Evolutionary conservation across 2,113 vertebrate genomes (phyloP), one percentile per base, ranked within the genome.

Genomic region (Channa argus): DNA sequence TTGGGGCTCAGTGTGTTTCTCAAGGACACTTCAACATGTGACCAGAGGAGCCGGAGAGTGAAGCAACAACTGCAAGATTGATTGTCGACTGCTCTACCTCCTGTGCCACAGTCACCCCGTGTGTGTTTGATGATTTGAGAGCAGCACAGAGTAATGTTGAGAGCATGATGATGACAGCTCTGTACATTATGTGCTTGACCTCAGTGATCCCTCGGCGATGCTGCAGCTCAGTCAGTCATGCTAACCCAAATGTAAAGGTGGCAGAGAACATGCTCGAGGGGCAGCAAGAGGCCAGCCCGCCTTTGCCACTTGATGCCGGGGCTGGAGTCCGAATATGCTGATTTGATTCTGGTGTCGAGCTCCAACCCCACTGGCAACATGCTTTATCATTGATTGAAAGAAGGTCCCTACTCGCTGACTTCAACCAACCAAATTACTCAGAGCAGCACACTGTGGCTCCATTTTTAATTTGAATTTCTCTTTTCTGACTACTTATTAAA

Each of bases 101-200:
- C 24, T 24, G 24, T 1, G 24, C 24, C 24, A 24, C 24, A 24
- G 24, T 24, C 24, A 24, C 24, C 24, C 24, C 24, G 24, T 56
- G 41, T 41, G 14, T 50, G 39, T 15, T 74, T 74, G 55, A 46
- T 71, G 92, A 93, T 86, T 95, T 96, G 97, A 98, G 97, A 96
- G 97, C 96, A 96, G 86, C 96, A 96, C 95, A 95, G 95, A 94
- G 95, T 96, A 95, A 95, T 94, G 86, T 94, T 71, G 83, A 94
- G 96, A 96, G 97, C 95, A 94, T 96, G 94, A 95, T 82, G 91
- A 92, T 93, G 94, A 96, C 93, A 92, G 96, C 97, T 96, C 96
- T 92, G 97, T 97, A 97, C 96, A 94, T 95, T 95, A 91, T 96
- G 96, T 96, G 96, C 94, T 95, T 96, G 97, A 96, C 96, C 97